Conservation (phyloP, 1,140 invertebrate species). For the Oscheius sp. region DNA sequence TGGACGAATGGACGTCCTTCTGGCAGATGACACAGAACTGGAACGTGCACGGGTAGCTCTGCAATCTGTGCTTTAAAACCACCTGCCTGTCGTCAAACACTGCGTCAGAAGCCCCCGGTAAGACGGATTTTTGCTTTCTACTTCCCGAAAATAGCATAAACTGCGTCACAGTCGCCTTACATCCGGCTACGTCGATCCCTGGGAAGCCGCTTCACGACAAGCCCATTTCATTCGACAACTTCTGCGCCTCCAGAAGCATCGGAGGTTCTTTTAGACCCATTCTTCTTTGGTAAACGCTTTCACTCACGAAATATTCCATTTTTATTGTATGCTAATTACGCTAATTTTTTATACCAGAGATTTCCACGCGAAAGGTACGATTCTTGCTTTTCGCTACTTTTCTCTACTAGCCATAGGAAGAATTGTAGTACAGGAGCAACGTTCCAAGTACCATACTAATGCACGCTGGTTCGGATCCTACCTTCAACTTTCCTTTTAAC, state of each 20-base stretch:
- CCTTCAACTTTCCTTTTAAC: background rate
- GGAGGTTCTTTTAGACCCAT: too few species aligned
- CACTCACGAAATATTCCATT: too few species aligned
- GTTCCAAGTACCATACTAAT: background rate
- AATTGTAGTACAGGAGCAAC: background rate
- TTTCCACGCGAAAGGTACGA: too few species aligned
- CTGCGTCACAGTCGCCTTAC: background rate
- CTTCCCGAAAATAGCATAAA: background rate
- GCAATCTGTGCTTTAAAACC: constrained; percentile 18
- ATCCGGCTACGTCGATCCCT: background rate
- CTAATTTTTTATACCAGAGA: too few species aligned
- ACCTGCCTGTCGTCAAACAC: too few species aligned
- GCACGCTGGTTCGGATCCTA: background rate
- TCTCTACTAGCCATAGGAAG: too few species aligned
- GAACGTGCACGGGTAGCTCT: constrained; percentile 42
- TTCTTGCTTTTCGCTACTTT: too few species aligned
- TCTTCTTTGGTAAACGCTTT: too few species aligned
- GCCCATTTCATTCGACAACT: background rate
- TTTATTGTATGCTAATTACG: too few species aligned
- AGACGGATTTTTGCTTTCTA: background rate
- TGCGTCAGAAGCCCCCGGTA: too few species aligned
- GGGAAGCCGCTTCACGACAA: background rate
- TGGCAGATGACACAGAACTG: constrained; percentile 43
- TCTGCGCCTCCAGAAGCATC: too few species aligned
- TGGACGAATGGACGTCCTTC: constrained; percentile 41